Percentiles rank a stretch among this genome's conserved stretches.
phyloP scores from a whole-genome alignment of 2,888 invertebrate species.

The Pycnomerus fuliginosus region DNA sequence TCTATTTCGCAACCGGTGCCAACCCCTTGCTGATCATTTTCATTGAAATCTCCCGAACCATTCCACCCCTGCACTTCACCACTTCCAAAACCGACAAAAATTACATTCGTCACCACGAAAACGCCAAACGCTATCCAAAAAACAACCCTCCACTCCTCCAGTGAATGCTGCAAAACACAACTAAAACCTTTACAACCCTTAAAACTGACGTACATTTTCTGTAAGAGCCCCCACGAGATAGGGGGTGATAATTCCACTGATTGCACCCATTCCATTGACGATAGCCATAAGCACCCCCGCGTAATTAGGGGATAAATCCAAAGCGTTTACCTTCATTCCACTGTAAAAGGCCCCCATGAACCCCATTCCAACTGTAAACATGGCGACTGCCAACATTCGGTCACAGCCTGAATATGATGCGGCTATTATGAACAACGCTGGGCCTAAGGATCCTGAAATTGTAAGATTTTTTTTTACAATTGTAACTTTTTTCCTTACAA shows the following conservation, averaged over 20 bases:
- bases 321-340: constrained; percentile 2
- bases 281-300: constrained; percentile 61
- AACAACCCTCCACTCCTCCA: neutral
- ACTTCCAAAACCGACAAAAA: constrained; percentile 59
- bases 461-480: too few relatives aligned
- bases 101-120: constrained; percentile 51
- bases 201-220: too few relatives aligned
- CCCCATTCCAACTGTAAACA: neutral
- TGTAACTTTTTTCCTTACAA: too few relatives aligned
- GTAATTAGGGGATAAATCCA: constrained; percentile 57
- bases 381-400: neutral
- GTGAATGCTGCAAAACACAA: neutral
- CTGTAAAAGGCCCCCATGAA: constrained; percentile 2
- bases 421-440: neutral
- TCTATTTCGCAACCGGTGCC: too few relatives aligned
- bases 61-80: constrained; percentile 56
- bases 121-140: neutral
- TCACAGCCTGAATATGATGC: neutral
- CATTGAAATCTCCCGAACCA: too few relatives aligned
- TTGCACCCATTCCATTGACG: constrained; percentile 60
- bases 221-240: too few relatives aligned
- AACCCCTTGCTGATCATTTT: too few relatives aligned
- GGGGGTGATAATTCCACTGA: too few relatives aligned
- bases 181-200: too few relatives aligned
- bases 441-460: neutral